Percentiles rank a stretch among this genome's conserved stretches.
phyloP scores from a whole-genome alignment of 2,888 invertebrate genomes.

The Poecilus cupreus region DNA sequence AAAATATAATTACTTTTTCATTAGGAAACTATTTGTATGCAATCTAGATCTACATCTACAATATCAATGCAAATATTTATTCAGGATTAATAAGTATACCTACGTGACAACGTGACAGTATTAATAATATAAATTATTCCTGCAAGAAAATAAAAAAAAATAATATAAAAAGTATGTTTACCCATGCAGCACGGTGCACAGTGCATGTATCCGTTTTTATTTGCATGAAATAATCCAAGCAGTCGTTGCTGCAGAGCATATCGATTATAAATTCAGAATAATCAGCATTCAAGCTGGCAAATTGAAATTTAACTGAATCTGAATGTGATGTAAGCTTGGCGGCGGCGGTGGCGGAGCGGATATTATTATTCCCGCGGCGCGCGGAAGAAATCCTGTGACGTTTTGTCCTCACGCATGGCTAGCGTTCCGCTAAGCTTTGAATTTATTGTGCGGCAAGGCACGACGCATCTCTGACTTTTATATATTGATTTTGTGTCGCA shows the following conservation, averaged over 20 bases:
- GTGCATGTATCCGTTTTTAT: constrained; percentile 17
- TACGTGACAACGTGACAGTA: too few species aligned
- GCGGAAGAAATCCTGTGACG: constrained; percentile 37
- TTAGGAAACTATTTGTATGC: too few species aligned
- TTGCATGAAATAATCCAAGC: constrained; percentile 1
- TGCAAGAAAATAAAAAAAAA: too few species aligned
- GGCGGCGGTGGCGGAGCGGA: neutral
- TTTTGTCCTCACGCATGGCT: constrained; percentile 48
- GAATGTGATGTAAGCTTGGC: constrained; percentile 29
- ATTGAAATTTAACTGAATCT: constrained; percentile 41
- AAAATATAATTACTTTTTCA: too few species aligned
- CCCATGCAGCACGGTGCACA: too few species aligned
- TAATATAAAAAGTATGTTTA: too few species aligned
- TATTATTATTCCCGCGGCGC: constrained; percentile 32
- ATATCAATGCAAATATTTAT: too few species aligned
- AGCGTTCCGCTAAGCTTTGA: constrained; percentile 27
- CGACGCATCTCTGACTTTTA: constrained; percentile 34
- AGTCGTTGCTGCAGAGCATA: neutral
- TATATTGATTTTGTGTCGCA: constrained; percentile 42
- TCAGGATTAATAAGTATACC: too few species aligned
- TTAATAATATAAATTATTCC: too few species aligned
- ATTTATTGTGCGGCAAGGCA: constrained; percentile 41
- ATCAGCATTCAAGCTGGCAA: constrained; percentile 41
- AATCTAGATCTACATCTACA: too few species aligned
- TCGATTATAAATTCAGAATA: constrained; percentile 29